Conservation (phyloP, 2,113 vertebrate genomes). For the Corythornis vintsioides region DNA sequence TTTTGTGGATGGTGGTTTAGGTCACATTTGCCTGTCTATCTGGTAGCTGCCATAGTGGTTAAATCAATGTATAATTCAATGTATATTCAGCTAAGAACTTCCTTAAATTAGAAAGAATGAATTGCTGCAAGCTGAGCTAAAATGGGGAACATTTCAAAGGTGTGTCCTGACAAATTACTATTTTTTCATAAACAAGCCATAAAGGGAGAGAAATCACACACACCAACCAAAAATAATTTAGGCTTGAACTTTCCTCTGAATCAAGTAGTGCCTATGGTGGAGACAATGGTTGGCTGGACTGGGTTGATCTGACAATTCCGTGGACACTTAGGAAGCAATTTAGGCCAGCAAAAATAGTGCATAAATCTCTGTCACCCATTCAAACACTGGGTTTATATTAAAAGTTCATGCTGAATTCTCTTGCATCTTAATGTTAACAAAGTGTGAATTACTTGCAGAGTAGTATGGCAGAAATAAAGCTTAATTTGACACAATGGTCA, state of each 20-base stretch:
- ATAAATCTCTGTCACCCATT: background rate
- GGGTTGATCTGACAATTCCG: background rate
- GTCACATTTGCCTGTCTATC: background rate
- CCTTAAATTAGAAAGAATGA: background rate
- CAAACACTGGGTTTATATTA: background rate
- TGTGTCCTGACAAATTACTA: accelerated
- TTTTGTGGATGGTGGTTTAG: background rate
- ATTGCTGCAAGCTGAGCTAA: background rate
- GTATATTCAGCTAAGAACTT: background rate
- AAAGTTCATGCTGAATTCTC: background rate
- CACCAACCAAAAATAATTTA: background rate
- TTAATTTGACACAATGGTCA: background rate
- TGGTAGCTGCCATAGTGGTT: background rate
- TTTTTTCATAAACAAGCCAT: background rate
- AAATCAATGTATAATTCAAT: too few relatives aligned
- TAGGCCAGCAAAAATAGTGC: background rate
- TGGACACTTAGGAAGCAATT: background rate
- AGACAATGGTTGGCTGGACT: background rate
- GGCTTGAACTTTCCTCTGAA: background rate
- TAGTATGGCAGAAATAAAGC: background rate
- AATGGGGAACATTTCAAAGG: background rate
- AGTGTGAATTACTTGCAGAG: background rate
- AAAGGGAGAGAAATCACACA: background rate
- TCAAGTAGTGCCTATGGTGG: accelerated
- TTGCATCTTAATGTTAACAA: background rate